phyloP scores from a whole-genome alignment of 2,888 invertebrate species.

The Drosophila macrothrix region DNA sequence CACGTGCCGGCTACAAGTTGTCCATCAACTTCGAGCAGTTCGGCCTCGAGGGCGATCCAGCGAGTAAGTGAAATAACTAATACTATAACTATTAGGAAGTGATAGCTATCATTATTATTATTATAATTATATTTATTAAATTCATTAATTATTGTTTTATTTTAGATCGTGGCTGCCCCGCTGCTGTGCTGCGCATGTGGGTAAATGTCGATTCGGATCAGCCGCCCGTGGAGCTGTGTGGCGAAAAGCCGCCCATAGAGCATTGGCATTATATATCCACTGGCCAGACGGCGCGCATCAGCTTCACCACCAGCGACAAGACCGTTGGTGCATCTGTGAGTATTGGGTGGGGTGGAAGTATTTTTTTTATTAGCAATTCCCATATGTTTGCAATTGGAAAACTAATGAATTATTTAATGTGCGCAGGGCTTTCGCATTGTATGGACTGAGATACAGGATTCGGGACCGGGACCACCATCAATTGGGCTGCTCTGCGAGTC shows the following conservation, averaged over 20 bases:
- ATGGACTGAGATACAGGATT: slow-evolving; percentile 95
- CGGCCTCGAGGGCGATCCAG: slow-evolving; percentile 96
- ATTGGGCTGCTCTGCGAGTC: slow-evolving; percentile 85
- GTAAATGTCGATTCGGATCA: slow-evolving; percentile 89
- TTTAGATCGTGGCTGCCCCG: slow-evolving; percentile 95
- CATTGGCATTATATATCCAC: slow-evolving; percentile 95
- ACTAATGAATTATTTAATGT: not conserved
- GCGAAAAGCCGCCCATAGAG: slow-evolving; percentile 91
- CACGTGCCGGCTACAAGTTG: slow-evolving; percentile 93
- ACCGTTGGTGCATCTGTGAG: slow-evolving; percentile 92
- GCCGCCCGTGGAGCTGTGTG: slow-evolving; percentile 95
- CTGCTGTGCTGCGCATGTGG: slow-evolving; percentile 96
- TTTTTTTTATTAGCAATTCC: slow-evolving; percentile 3
- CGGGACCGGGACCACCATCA: slow-evolving; percentile 86
- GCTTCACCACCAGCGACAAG: slow-evolving; percentile 97
- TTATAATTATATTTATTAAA: not conserved
- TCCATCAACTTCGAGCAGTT: slow-evolving; percentile 96
- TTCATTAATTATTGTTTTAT: not conserved
- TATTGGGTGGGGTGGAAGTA: not conserved
- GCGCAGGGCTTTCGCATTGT: slow-evolving; percentile 94
- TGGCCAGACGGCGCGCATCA: slow-evolving; percentile 94
- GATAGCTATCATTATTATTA: not conserved
- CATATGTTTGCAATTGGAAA: not conserved
- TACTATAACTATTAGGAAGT: not conserved
- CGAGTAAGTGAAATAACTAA: slow-evolving; percentile 86